Percentiles rank a stretch among this genome's conserved stretches.
Evolutionary conservation across 2,797 vertebrate species (phyloP).

Genomic region (Bradypus variegatus): DNA sequence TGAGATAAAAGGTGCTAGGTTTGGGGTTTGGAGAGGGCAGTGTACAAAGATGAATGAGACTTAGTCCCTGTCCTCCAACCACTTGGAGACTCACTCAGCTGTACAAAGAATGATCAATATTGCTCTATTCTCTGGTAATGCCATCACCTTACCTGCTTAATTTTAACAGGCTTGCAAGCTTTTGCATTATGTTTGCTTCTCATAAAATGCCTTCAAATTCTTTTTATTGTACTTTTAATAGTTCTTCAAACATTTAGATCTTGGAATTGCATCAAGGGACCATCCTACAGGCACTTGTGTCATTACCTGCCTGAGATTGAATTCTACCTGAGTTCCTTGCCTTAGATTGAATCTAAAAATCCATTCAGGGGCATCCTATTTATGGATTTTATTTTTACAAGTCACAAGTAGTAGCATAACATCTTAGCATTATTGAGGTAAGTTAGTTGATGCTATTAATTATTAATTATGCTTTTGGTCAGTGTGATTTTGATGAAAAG

Average conservation of each 20-base stretch:
- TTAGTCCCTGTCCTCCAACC: no score
- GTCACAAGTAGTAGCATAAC: no score
- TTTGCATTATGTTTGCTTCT: not conserved
- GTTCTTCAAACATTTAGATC: not conserved
- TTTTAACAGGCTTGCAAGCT: no score
- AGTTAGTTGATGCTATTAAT: not conserved
- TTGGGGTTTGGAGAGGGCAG: accelerated
- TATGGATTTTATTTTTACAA: not conserved
- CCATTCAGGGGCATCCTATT: not conserved
- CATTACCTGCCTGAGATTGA: not conserved
- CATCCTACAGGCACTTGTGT: not conserved
- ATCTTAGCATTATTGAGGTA: not conserved
- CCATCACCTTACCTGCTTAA: accelerated
- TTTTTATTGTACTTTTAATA: not conserved
- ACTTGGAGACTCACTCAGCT: no score
- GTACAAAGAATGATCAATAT: accelerated
- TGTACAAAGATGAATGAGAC: not conserved
- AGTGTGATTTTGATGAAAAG: not conserved
- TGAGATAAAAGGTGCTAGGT: not conserved
- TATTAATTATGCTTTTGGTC: not conserved
- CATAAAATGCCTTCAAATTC: not conserved
- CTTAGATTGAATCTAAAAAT: not conserved
- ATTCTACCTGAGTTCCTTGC: no score
- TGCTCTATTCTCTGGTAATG: accelerated
- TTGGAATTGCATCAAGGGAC: not conserved